These are phyloP conservation scores for Lacerta agilis DNA, from an alignment of 2,797 vertebrate genomes.

Conservation along the genomic window DNA sequence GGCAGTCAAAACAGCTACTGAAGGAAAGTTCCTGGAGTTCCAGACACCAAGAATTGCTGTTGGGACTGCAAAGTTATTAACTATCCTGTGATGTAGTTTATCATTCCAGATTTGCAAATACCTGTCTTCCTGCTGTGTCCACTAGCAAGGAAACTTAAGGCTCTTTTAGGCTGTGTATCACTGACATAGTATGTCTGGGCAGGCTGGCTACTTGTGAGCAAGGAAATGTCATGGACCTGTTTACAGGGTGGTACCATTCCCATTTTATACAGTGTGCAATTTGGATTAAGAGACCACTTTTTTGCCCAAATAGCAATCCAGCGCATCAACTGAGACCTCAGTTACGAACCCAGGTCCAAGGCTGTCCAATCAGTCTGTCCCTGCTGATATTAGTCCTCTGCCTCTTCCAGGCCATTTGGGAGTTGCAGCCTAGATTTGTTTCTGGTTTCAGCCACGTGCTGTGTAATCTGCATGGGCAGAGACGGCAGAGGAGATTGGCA, in stretches of 20 bases:
- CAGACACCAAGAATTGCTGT: neutral
- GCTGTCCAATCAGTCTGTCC: neutral
- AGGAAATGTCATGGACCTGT: neutral
- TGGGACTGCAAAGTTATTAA: neutral
- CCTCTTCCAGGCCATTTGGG: neutral
- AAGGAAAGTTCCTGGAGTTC: neutral
- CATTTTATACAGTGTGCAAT: neutral
- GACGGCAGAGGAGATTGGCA: conserved; percentile 25
- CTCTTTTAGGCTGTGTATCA: neutral
- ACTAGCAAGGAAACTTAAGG: neutral
- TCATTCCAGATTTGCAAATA: neutral
- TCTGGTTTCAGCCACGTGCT: neutral
- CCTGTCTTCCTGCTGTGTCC: neutral
- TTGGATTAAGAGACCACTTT: neutral
- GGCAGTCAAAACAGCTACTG: neutral
- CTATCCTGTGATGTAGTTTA: neutral
- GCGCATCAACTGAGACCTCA: neutral
- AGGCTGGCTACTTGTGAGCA: neutral
- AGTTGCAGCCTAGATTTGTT: neutral
- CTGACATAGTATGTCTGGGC: no score
- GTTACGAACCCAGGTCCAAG: neutral
- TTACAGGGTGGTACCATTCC: neutral
- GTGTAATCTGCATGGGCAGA: neutral
- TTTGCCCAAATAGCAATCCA: neutral
- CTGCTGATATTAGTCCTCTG: neutral